Conservation (phyloP, 2,888 invertebrate species). For the Gastrophysa polygoni region DNA sequence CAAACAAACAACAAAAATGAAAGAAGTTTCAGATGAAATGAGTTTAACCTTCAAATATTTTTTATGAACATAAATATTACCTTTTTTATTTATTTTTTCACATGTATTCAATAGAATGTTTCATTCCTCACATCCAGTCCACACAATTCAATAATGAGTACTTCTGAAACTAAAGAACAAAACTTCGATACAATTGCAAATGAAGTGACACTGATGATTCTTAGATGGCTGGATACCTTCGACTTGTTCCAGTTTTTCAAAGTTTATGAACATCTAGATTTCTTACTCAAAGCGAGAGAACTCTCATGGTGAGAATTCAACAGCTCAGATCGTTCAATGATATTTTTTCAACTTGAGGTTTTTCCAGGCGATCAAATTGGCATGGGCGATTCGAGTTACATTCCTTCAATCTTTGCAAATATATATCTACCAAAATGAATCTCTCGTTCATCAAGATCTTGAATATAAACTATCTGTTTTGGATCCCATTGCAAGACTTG, state of each 20-base stretch:
- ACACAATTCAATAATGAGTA: no score
- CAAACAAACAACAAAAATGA: no score
- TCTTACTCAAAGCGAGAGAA: conserved; percentile 18
- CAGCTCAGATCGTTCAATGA: no score
- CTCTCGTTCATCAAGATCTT: conserved; percentile 21
- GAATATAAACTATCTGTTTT: conserved; percentile 32
- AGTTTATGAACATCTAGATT: conserved; percentile 14
- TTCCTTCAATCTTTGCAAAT: conserved; percentile 23
- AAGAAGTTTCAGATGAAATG: no score
- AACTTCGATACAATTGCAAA: no score
- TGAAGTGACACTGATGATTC: conserved; percentile 20
- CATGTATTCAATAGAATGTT: no score
- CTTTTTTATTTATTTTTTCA: no score
- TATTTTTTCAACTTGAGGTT: not conserved
- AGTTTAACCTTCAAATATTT: no score
- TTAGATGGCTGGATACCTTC: conserved; percentile 12
- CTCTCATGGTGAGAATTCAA: conserved; percentile 14
- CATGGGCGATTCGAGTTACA: conserved; percentile 24
- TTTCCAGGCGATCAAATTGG: conserved; percentile 20
- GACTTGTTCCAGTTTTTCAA: conserved; percentile 25
- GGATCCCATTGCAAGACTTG: conserved; percentile 29
- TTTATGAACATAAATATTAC: no score
- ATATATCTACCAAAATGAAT: conserved; percentile 24
- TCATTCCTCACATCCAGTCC: no score
- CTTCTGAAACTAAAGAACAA: no score